These are phyloP conservation scores for Drosophila obscura DNA, from an alignment of 1,140 invertebrate genomes.

Conservation along the genomic window DNA sequence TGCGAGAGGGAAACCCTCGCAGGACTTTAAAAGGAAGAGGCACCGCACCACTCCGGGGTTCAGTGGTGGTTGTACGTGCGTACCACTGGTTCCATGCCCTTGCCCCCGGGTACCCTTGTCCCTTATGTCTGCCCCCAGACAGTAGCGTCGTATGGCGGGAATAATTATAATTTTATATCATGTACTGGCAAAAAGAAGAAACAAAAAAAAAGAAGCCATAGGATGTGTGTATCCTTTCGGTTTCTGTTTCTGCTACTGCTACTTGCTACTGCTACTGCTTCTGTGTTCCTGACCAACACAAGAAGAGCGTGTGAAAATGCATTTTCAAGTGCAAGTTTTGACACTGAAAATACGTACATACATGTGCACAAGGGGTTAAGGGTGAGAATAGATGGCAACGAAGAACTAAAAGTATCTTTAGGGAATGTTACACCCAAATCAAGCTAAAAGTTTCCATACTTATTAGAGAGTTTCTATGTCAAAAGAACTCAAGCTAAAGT, in stretches of 20 bases:
- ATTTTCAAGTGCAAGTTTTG: constrained; percentile 33
- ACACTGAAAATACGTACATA: constrained; percentile 13
- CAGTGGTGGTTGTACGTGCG: constrained; percentile 52
- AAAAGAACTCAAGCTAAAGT: no score
- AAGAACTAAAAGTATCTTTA: background rate
- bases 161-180: constrained; percentile 80
- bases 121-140: constrained; percentile 7
- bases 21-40: constrained; percentile 39
- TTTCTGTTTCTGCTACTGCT: background rate
- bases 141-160: constrained; percentile 56
- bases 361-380: background rate
- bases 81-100: constrained; percentile 16
- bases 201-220: constrained; percentile 61
- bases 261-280: background rate
- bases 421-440: no score
- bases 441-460: no score
- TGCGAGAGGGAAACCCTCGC: constrained; percentile 51
- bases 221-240: constrained; percentile 66
- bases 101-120: background rate
- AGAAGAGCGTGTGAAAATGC: constrained; percentile 60
- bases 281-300: constrained; percentile 21
- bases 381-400: constrained; percentile 9
- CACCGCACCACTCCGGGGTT: constrained; percentile 16
- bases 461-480: no score
- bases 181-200: constrained; percentile 47